Evolutionary conservation across 2,113 vertebrate genomes (phyloP).

Genomic region (Micronisus gabar): DNA sequence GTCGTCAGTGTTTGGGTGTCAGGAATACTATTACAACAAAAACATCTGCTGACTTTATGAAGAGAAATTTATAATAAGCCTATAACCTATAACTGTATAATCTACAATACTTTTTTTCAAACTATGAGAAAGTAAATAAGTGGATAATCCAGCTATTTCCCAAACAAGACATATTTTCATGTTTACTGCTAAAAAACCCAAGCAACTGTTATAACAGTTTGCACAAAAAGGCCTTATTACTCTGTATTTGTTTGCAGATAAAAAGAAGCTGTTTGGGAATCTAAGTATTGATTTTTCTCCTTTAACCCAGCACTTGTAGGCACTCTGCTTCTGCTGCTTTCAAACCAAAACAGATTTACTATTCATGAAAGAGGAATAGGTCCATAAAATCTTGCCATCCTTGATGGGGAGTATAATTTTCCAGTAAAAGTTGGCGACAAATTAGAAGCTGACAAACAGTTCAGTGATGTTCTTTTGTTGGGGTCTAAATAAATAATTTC

Average conservation of each 20-base stretch:
- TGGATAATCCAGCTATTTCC: background rate
- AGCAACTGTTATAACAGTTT: background rate
- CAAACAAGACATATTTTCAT: background rate
- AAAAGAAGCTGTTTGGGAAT: background rate
- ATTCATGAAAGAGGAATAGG: background rate
- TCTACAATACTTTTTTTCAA: background rate
- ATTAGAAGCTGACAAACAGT: background rate
- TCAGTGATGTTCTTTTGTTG: background rate
- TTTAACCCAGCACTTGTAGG: background rate
- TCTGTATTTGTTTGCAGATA: background rate
- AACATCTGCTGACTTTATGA: background rate
- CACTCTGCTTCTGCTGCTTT: background rate
- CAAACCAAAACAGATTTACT: background rate
- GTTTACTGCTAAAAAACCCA: background rate
- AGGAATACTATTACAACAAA: background rate
- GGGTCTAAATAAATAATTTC: background rate
- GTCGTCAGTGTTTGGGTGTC: background rate
- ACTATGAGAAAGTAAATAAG: background rate
- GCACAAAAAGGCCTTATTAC: background rate
- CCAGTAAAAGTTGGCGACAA: background rate
- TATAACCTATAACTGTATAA: background rate
- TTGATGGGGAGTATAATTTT: conserved; percentile 11
- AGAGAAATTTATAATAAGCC: background rate
- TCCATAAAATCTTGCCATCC: background rate
- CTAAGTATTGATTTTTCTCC: background rate